Percentiles rank a stretch among this genome's conserved stretches.
phyloP scores from a whole-genome alignment of 2,888 invertebrate genomes.

The Charanyca ferruginea region DNA sequence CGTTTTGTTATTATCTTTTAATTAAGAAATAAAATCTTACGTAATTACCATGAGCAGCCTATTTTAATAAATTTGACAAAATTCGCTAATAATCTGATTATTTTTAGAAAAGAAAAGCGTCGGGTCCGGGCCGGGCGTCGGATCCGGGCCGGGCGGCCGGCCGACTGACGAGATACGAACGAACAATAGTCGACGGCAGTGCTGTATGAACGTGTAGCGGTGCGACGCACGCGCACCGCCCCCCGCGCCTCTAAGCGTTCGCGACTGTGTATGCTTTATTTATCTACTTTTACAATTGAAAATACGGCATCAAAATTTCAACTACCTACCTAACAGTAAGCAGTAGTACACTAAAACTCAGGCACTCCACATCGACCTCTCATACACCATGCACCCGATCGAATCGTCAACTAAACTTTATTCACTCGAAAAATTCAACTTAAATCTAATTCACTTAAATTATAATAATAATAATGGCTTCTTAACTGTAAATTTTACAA shows the following conservation, averaged over 20 bases:
- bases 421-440: constrained; percentile 90
- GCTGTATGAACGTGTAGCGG: constrained; percentile 67
- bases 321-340: constrained; percentile 91
- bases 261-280: constrained; percentile 87
- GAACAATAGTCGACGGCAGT: constrained; percentile 71
- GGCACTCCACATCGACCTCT: constrained; percentile 90
- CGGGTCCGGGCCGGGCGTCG: constrained; percentile 68
- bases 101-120: constrained; percentile 88
- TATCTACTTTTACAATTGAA: constrained; percentile 89
- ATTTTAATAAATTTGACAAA: constrained; percentile 90
- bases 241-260: constrained; percentile 79
- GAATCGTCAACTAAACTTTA: constrained; percentile 88
- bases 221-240: constrained; percentile 53
- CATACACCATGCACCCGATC: constrained; percentile 89
- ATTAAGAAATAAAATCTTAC: constrained; percentile 91
- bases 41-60: constrained; percentile 90
- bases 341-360: constrained; percentile 90
- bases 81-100: constrained; percentile 89
- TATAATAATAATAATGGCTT: constrained; percentile 90
- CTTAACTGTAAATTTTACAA: constrained; percentile 90
- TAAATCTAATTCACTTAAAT: constrained; percentile 90
- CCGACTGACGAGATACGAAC: constrained; percentile 56
- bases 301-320: constrained; percentile 90
- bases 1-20: constrained; percentile 91
- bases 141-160: constrained; percentile 36